phyloP scores from a whole-genome alignment of 2,797 vertebrate genomes.

The Scleropages formosus region DNA sequence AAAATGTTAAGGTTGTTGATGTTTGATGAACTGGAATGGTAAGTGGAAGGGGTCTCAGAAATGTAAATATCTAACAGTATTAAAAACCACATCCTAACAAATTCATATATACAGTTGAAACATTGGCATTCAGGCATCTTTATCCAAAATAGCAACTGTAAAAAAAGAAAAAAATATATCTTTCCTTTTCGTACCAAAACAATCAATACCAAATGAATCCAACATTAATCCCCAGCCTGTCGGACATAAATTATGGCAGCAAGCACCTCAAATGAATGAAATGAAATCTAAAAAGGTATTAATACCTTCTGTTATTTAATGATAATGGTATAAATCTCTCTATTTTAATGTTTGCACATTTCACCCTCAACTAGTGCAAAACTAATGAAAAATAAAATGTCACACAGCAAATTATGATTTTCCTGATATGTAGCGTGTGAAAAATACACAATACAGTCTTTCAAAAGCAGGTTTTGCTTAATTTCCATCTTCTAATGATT shows the following conservation, averaged over 20 bases:
- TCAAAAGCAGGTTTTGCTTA: neutral
- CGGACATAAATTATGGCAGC: constrained; percentile 56
- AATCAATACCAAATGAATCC: constrained; percentile 54
- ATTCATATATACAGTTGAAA: neutral
- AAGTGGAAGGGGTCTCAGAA: neutral
- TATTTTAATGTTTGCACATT: constrained; percentile 43
- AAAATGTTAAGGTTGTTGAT: neutral
- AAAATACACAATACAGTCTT: neutral
- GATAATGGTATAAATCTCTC: constrained; percentile 47
- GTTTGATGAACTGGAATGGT: neutral
- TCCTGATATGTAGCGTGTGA: neutral
- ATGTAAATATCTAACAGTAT: neutral
- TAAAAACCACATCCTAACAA: neutral
- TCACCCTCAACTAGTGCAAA: constrained; percentile 28
- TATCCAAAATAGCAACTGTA: constrained; percentile 3
- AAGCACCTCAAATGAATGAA: constrained; percentile 59
- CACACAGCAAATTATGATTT: neutral
- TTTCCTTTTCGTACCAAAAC: constrained; percentile 56
- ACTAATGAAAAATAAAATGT: neutral
- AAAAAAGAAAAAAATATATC: constrained; percentile 46
- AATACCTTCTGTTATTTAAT: constrained; percentile 57
- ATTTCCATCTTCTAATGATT: too few relatives aligned
- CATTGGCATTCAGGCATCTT: neutral
- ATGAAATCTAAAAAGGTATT: constrained; percentile 59
- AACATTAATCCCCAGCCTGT: constrained; percentile 59